These are phyloP conservation scores for Callipepla squamata DNA, from an alignment of 2,113 vertebrate genomes.

Conservation along the genomic window DNA sequence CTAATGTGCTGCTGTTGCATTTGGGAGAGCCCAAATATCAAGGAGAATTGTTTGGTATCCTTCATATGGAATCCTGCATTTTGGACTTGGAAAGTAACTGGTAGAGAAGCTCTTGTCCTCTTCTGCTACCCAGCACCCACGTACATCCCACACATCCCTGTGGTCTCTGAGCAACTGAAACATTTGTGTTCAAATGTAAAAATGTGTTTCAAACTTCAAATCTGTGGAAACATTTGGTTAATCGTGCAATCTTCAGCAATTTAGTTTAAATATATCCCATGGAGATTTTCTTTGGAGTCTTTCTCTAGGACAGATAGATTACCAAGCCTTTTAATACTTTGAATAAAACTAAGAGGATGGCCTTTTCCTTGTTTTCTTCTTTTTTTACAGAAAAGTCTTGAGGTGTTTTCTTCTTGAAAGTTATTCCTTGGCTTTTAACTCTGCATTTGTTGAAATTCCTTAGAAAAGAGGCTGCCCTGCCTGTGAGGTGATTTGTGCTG, in stretches of 20 bases:
- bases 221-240: background rate
- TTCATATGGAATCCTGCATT: background rate
- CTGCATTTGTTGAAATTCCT: constrained; percentile 33
- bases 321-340: background rate
- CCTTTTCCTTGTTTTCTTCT: rapidly evolving
- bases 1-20: background rate
- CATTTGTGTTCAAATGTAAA: background rate
- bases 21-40: background rate
- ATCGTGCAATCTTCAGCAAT: background rate
- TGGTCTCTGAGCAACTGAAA: background rate
- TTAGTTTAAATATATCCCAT: background rate
- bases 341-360: background rate
- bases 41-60: background rate
- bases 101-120: background rate
- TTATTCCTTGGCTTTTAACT: background rate
- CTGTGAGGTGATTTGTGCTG: constrained; percentile 29
- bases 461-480: constrained; percentile 25
- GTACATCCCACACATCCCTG: background rate
- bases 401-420: background rate
- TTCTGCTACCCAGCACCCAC: background rate
- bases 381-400: background rate
- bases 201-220: background rate
- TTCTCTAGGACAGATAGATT: background rate
- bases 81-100: background rate
- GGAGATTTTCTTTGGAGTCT: background rate